Percentiles rank a stretch among this genome's conserved stretches.
phyloP scores from a whole-genome alignment of 2,888 invertebrate species.

The Cactoblastis cactorum region DNA sequence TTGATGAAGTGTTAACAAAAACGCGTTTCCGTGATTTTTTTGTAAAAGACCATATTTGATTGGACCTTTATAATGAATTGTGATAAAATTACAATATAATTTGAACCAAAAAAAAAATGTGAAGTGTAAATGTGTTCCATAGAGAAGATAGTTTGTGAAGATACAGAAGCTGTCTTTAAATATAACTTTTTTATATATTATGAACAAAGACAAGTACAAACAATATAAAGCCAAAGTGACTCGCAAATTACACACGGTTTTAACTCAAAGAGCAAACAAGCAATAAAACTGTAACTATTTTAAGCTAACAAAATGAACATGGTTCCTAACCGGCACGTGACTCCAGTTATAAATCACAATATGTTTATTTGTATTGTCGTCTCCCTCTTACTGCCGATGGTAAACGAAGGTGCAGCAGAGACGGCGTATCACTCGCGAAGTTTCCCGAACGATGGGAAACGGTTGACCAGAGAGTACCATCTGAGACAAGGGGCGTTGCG shows the following conservation, averaged over 20 bases:
- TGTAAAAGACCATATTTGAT: too few relatives aligned
- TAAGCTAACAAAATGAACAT: slow-evolving; percentile 64
- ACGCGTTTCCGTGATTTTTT: too few relatives aligned
- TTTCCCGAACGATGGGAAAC: slow-evolving; percentile 50
- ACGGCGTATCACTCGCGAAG: slow-evolving; percentile 55
- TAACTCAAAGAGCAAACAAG: slow-evolving; percentile 59
- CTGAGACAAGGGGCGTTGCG: slow-evolving; percentile 84
- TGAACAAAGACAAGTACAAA: slow-evolving; percentile 15
- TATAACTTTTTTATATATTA: neutral
- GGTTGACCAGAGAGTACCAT: slow-evolving; percentile 80
- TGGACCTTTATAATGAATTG: too few relatives aligned
- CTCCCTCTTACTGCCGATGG: slow-evolving; percentile 67
- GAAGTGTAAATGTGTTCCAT: neutral
- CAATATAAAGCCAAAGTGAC: slow-evolving; percentile 38
- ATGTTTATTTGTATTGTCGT: slow-evolving; percentile 73
- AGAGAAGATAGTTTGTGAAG: neutral
- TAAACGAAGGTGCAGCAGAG: slow-evolving; percentile 57
- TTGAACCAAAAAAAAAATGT: too few relatives aligned
- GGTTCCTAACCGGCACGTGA: slow-evolving; percentile 68
- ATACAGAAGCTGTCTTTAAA: neutral
- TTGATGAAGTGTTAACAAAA: too few relatives aligned
- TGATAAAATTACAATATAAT: too few relatives aligned
- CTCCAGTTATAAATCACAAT: slow-evolving; percentile 65
- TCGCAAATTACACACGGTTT: slow-evolving; percentile 39
- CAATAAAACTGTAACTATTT: slow-evolving; percentile 60